Base-by-base conservation (phyloP, 2,113 vertebrate species). In the Apaloderma vittatum region DNA sequence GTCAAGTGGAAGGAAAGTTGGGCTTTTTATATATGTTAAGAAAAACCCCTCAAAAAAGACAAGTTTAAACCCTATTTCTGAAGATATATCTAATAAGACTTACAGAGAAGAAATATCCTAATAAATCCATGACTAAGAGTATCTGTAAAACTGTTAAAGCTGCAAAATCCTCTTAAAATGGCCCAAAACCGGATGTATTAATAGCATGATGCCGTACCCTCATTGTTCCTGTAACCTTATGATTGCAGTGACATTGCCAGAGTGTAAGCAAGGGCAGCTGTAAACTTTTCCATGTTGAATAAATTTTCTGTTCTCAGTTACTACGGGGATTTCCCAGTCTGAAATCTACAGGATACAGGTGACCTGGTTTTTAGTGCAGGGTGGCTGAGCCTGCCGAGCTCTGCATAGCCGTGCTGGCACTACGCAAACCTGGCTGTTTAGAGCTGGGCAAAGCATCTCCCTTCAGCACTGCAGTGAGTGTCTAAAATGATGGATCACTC, bases 141-240 rank as follows among this genome's bases (percentile, higher is more conserved):
- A 87, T 91, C 96, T 89, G 80, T 70, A 91, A 96, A 96, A 95
- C 75, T 88, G 48, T 48, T 93, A 95, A 94, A 94, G 37, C 91
- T 96, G 73, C 61, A 94, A 92, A 95, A 92, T 94, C 88, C 80
- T 87, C 91, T 92, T 91, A 57, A 75, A 93, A 89, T 1, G 4
- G 54, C 80, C 88, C 72, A 51, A 94, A 75, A 83, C 18, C 54
- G 89, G 88, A 78, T 2, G 0, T 49, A 91, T 78, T 94, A 93
- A 91, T 37, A 78, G 57, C 23, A 19, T 57, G 74, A 93, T 72
- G 49, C 40, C 87, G 86, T 72, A 45, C 45, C 76, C 79, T 91
- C 5, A 11, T 75, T 91, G 79, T 89, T 95, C 76, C 76, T 72
- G 49, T 93, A 81, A 65, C 79, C 88, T 92, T 81, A 72, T 46